Conservation (phyloP, 2,113 vertebrate genomes). For the Larimichthys crocea region DNA sequence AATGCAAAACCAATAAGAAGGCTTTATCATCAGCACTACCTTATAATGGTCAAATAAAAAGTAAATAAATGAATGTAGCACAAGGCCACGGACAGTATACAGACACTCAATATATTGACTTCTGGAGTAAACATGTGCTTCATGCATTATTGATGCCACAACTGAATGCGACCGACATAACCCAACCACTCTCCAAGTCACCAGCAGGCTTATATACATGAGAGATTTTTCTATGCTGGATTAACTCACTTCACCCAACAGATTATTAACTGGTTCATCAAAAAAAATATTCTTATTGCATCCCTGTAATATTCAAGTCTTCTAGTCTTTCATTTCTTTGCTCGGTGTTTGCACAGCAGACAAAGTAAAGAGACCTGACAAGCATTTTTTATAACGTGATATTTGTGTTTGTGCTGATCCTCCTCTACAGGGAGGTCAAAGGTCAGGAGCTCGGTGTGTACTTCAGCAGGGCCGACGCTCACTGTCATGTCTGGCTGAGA, state of each 20-base stretch:
- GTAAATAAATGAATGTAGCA: not conserved
- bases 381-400: not conserved
- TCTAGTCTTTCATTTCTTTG: not conserved
- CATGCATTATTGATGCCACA: conserved; percentile 27
- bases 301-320: not conserved
- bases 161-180: not conserved
- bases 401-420: conserved; percentile 10
- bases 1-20: not conserved
- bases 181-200: not conserved
- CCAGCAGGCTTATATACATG: not conserved
- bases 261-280: not conserved
- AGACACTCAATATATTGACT: conserved; percentile 12
- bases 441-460: not conserved
- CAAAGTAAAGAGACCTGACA: not conserved
- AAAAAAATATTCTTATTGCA: not conserved
- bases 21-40: not conserved
- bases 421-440: not conserved
- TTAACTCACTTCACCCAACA: not conserved
- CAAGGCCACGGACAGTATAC: not conserved
- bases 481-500: not conserved
- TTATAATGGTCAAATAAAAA: not conserved
- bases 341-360: not conserved
- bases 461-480: not conserved
- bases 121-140: conserved; percentile 23
- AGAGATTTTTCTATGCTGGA: not conserved